A percentile compares a stretch with the other conserved stretches of the same genome.
phyloP scores from a whole-genome alignment of 2,113 vertebrate genomes.

The Neolamprologus brichardi region DNA sequence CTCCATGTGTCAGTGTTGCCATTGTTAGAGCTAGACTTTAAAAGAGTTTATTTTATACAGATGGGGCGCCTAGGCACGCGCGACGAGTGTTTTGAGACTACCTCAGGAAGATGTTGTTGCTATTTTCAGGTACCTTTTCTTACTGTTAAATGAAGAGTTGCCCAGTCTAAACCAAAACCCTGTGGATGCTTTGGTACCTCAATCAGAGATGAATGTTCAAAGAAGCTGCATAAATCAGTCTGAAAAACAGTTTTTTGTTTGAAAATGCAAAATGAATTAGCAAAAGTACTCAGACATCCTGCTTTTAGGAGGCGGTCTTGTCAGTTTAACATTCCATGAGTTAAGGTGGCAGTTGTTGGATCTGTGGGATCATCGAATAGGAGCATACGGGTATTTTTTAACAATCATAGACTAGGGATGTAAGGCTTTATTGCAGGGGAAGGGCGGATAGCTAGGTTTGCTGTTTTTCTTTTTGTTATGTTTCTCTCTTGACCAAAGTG shows the following conservation, averaged over 20 bases:
- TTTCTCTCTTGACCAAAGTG: slow-evolving; percentile 65
- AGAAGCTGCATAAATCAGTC: slow-evolving; percentile 50
- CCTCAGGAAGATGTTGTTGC: slow-evolving; percentile 85
- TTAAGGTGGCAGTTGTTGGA: slow-evolving; percentile 43
- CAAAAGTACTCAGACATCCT: slow-evolving; percentile 13
- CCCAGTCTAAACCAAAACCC: slow-evolving; percentile 65
- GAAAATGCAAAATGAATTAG: slow-evolving; percentile 16
- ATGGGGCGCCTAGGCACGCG: slow-evolving; percentile 73
- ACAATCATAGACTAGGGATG: slow-evolving; percentile 70
- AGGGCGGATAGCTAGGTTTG: slow-evolving; percentile 43
- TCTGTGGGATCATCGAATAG: slow-evolving; percentile 47
- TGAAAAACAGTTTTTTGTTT: not conserved
- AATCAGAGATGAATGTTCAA: slow-evolving; percentile 56
- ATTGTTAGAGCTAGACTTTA: slow-evolving; percentile 86
- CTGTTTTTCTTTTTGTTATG: slow-evolving; percentile 33
- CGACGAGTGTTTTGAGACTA: slow-evolving; percentile 82
- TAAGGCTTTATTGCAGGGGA: slow-evolving; percentile 45
- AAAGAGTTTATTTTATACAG: slow-evolving; percentile 72
- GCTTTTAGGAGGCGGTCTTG: slow-evolving; percentile 18
- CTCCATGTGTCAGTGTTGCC: slow-evolving; percentile 89
- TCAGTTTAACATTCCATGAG: slow-evolving; percentile 63
- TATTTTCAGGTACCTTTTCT: slow-evolving; percentile 70
- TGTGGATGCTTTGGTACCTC: slow-evolving; percentile 42
- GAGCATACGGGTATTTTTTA: slow-evolving; percentile 68
- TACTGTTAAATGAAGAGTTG: slow-evolving; percentile 60